These are phyloP conservation scores for Sebastes flavidus DNA, from an alignment of 2,797 vertebrate genomes.

Conservation along the genomic window DNA sequence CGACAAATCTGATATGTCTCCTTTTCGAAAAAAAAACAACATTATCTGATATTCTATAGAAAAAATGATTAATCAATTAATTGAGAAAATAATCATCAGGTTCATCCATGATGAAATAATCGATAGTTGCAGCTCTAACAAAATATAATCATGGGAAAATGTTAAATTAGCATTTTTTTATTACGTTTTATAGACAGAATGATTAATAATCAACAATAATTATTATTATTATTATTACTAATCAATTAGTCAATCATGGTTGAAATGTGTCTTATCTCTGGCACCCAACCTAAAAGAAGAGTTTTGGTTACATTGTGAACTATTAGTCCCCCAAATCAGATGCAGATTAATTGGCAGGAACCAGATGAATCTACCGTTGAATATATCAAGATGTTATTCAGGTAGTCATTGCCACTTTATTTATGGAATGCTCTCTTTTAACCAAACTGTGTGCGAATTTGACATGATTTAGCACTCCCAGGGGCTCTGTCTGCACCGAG, in stretches of 20 bases:
- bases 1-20: not conserved
- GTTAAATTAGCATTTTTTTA: not conserved
- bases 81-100: no score
- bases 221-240: not conserved
- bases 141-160: not conserved
- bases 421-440: not conserved
- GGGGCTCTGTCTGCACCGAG: not conserved
- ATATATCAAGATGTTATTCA: slow-evolving; percentile 9
- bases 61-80: no score
- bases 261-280: not conserved
- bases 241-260: not conserved
- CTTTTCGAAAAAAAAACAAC: not conserved
- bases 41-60: not conserved
- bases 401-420: not conserved
- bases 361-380: not conserved
- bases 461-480: slow-evolving; percentile 19
- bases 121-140: not conserved
- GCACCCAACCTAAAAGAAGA: not conserved
- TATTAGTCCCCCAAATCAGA: not conserved
- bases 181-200: not conserved
- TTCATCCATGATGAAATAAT: not conserved
- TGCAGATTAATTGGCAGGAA: not conserved
- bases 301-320: not conserved
- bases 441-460: not conserved
- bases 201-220: not conserved